These are phyloP conservation scores for Bhutanitis thaidina DNA, from an alignment of 2,888 invertebrate genomes.

Conservation along the genomic window DNA sequence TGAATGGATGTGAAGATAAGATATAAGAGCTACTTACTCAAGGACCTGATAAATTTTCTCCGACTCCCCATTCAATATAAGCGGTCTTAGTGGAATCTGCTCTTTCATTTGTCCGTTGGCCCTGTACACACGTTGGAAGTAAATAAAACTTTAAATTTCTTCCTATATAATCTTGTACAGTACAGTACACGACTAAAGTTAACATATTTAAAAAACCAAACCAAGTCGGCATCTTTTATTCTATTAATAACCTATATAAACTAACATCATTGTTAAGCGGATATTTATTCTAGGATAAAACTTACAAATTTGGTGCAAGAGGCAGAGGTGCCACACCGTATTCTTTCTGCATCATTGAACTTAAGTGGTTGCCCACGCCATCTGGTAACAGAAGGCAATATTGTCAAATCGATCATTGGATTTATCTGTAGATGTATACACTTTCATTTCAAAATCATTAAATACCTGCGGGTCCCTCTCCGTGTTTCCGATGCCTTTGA, in stretches of 20 bases:
- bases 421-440: too few relatives aligned
- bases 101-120: constrained; percentile 80
- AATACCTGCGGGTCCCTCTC: constrained; percentile 55
- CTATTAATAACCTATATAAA: too few relatives aligned
- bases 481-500: constrained; percentile 57
- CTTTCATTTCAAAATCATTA: too few relatives aligned
- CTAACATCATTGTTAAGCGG: too few relatives aligned
- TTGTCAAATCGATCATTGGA: too few relatives aligned
- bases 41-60: constrained; percentile 85
- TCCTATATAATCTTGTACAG: too few relatives aligned
- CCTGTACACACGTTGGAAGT: too few relatives aligned
- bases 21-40: constrained; percentile 81
- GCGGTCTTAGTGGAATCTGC: constrained; percentile 88
- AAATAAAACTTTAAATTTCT: too few relatives aligned
- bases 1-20: constrained; percentile 20
- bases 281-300: too few relatives aligned
- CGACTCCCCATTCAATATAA: constrained; percentile 84
- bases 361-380: constrained; percentile 69
- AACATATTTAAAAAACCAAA: too few relatives aligned
- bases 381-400: constrained; percentile 44
- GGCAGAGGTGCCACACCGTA: constrained; percentile 62
- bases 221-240: too few relatives aligned
- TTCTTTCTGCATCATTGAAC: constrained; percentile 76
- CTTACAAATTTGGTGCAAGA: constrained; percentile 65
- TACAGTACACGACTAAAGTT: too few relatives aligned